These are phyloP conservation scores for Leptobrachium ailaonicum DNA, from an alignment of 2,113 vertebrate genomes.

Conservation along the genomic window DNA sequence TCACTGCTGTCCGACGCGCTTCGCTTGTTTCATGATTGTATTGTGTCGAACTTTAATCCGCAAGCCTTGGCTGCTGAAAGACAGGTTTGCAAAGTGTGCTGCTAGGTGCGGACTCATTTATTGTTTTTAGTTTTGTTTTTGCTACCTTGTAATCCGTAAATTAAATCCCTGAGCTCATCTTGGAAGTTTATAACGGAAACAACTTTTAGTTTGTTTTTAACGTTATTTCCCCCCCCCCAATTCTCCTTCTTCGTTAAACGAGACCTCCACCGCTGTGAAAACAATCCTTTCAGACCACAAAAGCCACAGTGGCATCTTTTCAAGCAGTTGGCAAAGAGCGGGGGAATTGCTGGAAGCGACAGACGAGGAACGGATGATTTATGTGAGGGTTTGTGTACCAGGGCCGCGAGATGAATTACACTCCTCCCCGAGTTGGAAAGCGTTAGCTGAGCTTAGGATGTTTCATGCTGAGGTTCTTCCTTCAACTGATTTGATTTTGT, in stretches of 20 bases:
- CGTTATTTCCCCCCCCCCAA: neutral
- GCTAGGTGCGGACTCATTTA: too few relatives aligned
- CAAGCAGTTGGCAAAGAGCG: too few relatives aligned
- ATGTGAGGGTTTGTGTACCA: conserved; percentile 10
- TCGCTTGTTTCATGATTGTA: too few relatives aligned
- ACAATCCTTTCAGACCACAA: neutral
- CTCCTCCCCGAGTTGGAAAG: neutral
- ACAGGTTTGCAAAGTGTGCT: too few relatives aligned
- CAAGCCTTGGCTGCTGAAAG: too few relatives aligned
- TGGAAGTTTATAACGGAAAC: too few relatives aligned
- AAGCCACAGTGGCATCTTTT: neutral
- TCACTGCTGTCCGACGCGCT: too few relatives aligned
- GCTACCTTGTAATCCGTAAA: too few relatives aligned
- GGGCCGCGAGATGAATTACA: conserved; percentile 23
- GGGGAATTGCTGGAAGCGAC: neutral
- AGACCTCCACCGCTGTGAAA: neutral
- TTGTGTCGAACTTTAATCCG: too few relatives aligned
- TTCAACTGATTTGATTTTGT: neutral
- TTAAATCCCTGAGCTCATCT: too few relatives aligned
- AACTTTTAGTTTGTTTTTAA: too few relatives aligned
- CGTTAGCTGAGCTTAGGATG: neutral
- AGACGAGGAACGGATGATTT: conserved; percentile 31
- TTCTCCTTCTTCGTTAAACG: neutral
- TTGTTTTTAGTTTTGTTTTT: too few relatives aligned
- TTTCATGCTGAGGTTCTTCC: neutral